Percentiles rank a stretch among this genome's conserved stretches.
Evolutionary conservation across 2,888 invertebrate genomes (phyloP).

Genomic region (Meteorus colon): DNA sequence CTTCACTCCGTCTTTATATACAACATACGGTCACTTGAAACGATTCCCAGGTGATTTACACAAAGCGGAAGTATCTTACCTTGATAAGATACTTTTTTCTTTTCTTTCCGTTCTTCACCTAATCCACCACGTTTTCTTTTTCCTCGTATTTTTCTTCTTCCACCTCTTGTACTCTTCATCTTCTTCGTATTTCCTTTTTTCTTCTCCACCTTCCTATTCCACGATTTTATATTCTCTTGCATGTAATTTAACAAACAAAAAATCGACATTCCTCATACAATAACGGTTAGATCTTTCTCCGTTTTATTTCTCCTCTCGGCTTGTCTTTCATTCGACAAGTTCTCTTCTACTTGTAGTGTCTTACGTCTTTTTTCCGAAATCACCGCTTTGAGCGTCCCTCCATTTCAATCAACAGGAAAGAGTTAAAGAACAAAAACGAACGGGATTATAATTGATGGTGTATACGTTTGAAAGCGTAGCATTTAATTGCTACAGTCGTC

Average conservation of each 20-base stretch:
- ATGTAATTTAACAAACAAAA: conserved; percentile 10
- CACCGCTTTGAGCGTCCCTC: not conserved
- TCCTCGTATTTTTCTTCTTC: not conserved
- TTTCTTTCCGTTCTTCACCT: not conserved
- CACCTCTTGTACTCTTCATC: not conserved
- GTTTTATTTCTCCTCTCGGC: not conserved
- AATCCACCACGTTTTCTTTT: not conserved
- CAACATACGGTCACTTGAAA: not conserved
- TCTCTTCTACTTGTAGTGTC: not conserved
- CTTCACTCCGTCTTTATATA: not conserved
- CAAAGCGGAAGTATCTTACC: not conserved
- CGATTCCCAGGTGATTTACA: conserved; percentile 3
- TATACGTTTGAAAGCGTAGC: too few relatives aligned
- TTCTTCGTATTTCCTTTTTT: not conserved
- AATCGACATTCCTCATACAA: conserved; percentile 2
- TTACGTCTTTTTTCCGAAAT: not conserved
- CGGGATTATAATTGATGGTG: conserved; percentile 26
- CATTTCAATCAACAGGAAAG: conserved; percentile 10
- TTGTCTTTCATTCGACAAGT: not conserved
- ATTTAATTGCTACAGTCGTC: conserved; percentile 1
- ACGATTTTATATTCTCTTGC: conserved; percentile 12
- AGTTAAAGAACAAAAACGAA: conserved; percentile 14
- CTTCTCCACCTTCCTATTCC: not conserved
- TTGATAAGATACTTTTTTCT: not conserved
- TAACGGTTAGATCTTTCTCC: not conserved